Conservation (phyloP, 2,797 vertebrate genomes). For the Schizopygopsis malacanthus region DNA sequence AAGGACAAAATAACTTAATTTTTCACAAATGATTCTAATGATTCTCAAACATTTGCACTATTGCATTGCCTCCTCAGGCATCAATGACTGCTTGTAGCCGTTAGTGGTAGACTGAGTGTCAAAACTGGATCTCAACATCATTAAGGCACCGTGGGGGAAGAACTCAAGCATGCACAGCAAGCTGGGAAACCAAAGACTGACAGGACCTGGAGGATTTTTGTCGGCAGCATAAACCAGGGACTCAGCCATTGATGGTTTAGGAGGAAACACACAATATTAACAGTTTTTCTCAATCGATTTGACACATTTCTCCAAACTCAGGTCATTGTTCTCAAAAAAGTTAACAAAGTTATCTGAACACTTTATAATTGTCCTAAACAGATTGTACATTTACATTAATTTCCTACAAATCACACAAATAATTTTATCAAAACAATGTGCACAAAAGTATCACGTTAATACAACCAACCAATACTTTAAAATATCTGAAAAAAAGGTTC, state of each 20-base stretch:
- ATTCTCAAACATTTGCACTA: background rate
- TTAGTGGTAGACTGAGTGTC: background rate
- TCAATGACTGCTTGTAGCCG: background rate
- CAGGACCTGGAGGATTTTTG: slow-evolving; percentile 12
- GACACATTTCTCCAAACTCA: no score
- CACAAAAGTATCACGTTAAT: no score
- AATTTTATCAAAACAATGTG: no score
- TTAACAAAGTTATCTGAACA: no score
- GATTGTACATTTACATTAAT: no score
- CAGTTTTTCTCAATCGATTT: no score
- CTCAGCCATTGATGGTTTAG: background rate
- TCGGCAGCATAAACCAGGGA: background rate
- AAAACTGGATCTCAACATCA: slow-evolving; percentile 17
- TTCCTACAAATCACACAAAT: no score
- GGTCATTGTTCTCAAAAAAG: no score
- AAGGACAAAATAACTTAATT: slow-evolving; percentile 3
- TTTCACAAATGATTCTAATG: background rate
- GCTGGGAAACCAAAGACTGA: slow-evolving; percentile 26
- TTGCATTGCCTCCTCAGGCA: background rate
- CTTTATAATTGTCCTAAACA: no score
- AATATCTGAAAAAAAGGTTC: no score
- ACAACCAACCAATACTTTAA: no score
- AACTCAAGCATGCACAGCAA: slow-evolving; percentile 5
- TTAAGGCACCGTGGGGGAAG: slow-evolving; percentile 17
- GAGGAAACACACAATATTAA: background rate